These are phyloP conservation scores for Phoenicopterus ruber DNA, from an alignment of 2,113 vertebrate species.

Conservation along the genomic window DNA sequence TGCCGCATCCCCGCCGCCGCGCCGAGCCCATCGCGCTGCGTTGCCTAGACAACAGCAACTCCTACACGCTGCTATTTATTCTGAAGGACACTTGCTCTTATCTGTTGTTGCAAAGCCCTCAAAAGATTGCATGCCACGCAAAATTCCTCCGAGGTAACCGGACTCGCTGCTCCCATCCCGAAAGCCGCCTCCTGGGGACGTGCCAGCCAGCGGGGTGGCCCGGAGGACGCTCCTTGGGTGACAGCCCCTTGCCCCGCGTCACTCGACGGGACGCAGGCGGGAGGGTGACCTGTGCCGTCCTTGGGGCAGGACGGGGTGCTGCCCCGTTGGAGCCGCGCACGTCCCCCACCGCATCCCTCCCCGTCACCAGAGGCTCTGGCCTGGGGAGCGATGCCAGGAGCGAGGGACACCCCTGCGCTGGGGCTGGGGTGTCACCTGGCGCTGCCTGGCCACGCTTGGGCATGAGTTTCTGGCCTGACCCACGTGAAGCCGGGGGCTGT, in stretches of 20 bases:
- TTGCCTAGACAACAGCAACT: slow-evolving; percentile 74
- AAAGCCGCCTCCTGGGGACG: accelerated
- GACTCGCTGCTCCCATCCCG: not conserved
- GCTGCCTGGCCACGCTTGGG: not conserved
- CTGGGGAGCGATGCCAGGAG: not conserved
- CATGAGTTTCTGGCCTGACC: not conserved
- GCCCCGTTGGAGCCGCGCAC: accelerated
- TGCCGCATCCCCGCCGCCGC: slow-evolving; percentile 21
- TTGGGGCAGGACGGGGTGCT: not conserved
- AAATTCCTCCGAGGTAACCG: not conserved
- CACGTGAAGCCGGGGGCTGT: accelerated
- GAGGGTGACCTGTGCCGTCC: not conserved
- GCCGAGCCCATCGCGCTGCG: slow-evolving; percentile 45
- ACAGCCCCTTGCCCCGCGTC: not conserved
- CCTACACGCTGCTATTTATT: slow-evolving; percentile 67
- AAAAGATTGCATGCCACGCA: not conserved
- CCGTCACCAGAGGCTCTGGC: not conserved
- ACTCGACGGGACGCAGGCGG: accelerated
- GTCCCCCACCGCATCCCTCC: not conserved
- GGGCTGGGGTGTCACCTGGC: accelerated
- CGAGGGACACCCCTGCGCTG: too few species aligned
- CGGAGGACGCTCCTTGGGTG: not conserved
- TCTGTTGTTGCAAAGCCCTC: slow-evolving; percentile 47
- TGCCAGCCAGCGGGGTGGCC: not conserved
- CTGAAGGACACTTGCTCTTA: slow-evolving; percentile 61